Evolutionary conservation across 2,888 invertebrate species (phyloP).

Genomic region (Drosophila crucigera): DNA sequence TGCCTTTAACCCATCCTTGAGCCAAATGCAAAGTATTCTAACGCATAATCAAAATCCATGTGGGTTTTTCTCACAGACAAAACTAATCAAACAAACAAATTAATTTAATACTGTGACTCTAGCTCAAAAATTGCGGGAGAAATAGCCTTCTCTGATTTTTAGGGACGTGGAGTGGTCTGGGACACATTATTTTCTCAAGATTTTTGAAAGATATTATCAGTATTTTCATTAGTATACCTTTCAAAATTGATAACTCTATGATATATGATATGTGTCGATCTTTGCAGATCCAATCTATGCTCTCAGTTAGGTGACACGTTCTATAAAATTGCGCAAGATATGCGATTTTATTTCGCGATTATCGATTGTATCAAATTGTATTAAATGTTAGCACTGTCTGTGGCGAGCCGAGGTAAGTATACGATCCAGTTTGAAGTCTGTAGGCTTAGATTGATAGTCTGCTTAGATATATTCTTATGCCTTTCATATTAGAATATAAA

Average conservation of each 20-base stretch:
- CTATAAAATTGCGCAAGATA: background rate
- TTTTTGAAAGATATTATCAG: background rate
- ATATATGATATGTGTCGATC: background rate
- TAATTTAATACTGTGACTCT: background rate
- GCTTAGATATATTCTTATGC: background rate
- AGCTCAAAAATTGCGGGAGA: no score
- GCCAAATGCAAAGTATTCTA: background rate
- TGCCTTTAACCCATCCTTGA: background rate
- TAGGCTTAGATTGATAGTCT: background rate
- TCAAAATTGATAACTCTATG: background rate
- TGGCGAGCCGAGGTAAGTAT: background rate
- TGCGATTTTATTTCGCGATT: background rate
- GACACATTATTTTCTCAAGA: background rate
- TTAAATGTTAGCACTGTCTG: no score
- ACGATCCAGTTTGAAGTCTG: background rate
- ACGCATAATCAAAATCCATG: slow-evolving; percentile 34
- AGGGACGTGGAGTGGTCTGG: background rate
- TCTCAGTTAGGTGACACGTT: background rate
- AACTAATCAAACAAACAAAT: background rate
- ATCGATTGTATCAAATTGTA: background rate
- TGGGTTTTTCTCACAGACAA: slow-evolving; percentile 1
- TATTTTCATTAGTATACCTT: background rate
- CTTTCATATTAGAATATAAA: background rate
- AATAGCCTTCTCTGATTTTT: background rate
- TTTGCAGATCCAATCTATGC: background rate